Evolutionary conservation across 2,113 vertebrate genomes (phyloP), one percentile per base, ranked within the genome.

Genomic region (Lathamus discolor): DNA sequence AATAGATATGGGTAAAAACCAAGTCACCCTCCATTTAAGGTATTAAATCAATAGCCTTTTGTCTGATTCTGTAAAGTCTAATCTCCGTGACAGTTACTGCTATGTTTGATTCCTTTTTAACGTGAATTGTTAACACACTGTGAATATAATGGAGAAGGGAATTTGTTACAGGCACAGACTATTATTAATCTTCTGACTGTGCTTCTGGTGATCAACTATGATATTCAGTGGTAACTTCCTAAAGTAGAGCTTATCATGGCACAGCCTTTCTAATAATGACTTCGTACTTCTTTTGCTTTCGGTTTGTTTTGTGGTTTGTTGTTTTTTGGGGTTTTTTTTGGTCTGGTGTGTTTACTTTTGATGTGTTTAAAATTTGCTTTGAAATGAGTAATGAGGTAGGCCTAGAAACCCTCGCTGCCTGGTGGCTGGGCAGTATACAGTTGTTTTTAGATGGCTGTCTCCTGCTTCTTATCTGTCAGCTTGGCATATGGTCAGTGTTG

Each of bases 361-460:
- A 27, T 70, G 57, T 91, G 63, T 92, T 94, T 76, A 82, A 95
- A 83, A 72, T 33, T 90, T 70, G 22, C 37, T 62, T 89, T 94
- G 86, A 92, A 92, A 54, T 86, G 90, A 94, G 84, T 83, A 80
- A 91, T 94, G 85, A 91, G 54, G 12, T 46, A 63, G 59, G 76
- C 80, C 76, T 86, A 66, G 88, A 86, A 93, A 68, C 33, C 41
- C 68, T 79, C 2, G 2, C 49, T 94, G 79, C 46, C 43, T 87
- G 83, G 55, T 63, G 51, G 46, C 92, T 23, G 3, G 55, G 37
- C 37, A 17, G 67, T 17, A 15, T 81, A 3, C 29, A 63, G 64
- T 95, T 86, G 79, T 91, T 95, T 88, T 91, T 86, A 87, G 59
- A 85, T 93, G 76, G 39, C 76, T 96, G 55, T 95, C 92, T 93